Evolutionary conservation across 2,113 vertebrate genomes (phyloP), one percentile per base, ranked within the genome.

Genomic region (Xyrauchen texanus): DNA sequence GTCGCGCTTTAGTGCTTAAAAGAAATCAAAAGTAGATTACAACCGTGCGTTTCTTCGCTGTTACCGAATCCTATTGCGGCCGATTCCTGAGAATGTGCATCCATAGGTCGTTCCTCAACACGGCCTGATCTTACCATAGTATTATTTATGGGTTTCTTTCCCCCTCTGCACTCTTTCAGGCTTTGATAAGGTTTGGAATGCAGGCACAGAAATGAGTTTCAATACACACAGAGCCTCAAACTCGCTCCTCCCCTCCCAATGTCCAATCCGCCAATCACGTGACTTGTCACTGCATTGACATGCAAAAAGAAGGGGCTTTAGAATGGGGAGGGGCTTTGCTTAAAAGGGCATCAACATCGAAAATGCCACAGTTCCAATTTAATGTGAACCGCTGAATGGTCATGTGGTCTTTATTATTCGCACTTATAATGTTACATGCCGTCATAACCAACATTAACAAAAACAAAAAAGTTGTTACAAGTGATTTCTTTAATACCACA

Each of bases 171-270:
- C 68, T 77, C 71, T 75, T 45, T 61, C 84, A 74, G 88, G 87
- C 90, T 90, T 89, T 84, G 66, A 87, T 87, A 89, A 90, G 87
- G 90, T 85, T 85, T 91, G 92, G 92, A 94, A 93, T 92, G 91
- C 92, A 90, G 89, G 80, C 88, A 87, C 90, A 85, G 89, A 86
- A 89, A 82, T 67, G 76, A 77, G 77, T 82, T 88, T 84, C 79
- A 76, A 82, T 79, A 88, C 85, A 86, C 86, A 78, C 83, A 75
- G 80, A 87, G 85, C 87, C 81, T 85, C 85, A 82, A 83, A 68
- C 58, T 53, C 51, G 51, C 64, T 60, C 76, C 78, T 61, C 83
- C 77, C 81, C 89, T 82, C 85, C 83, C 86, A 87, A 84, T 81
- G 88, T 86, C 84, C 88, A 68, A 87, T 88, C 86, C 76, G 82